Evolutionary conservation across 2,888 invertebrate species (phyloP).

Genomic region (Leucoma salicis): DNA sequence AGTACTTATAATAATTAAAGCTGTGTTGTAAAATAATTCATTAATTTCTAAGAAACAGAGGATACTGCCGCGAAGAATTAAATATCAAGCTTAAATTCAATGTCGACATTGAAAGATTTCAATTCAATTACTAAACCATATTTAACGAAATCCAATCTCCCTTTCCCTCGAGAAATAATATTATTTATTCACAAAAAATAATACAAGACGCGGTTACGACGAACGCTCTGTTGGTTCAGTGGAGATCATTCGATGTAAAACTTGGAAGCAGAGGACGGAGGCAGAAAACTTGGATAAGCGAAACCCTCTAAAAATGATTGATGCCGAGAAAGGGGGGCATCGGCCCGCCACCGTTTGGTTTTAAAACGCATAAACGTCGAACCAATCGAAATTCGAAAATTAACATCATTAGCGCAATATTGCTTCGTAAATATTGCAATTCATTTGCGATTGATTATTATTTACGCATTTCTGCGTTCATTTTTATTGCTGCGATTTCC

Average conservation of each 20-base stretch:
- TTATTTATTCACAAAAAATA: conserved; percentile 82
- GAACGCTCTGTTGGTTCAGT: conserved; percentile 77
- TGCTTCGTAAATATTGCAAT: conserved; percentile 49
- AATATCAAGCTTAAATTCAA: conserved; percentile 79
- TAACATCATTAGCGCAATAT: conserved; percentile 77
- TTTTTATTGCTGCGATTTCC: conserved; percentile 21
- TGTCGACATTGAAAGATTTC: conserved; percentile 82
- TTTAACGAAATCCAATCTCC: conserved; percentile 82
- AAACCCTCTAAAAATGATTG: conserved; percentile 83
- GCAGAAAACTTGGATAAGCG: conserved; percentile 80
- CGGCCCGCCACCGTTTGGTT: conserved; percentile 55
- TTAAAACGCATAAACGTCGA: conserved; percentile 81
- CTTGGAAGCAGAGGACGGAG: conserved; percentile 67
- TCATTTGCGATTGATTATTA: conserved; percentile 64
- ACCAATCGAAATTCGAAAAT: conserved; percentile 70
- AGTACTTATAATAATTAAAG: neutral
- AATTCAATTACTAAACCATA: conserved; percentile 83
- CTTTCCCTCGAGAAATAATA: conserved; percentile 79
- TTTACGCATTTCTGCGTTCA: conserved; percentile 55
- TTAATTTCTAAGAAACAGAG: conserved; percentile 68
- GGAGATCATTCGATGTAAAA: conserved; percentile 79
- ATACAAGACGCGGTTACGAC: conserved; percentile 76
- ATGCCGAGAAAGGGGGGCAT: conserved; percentile 68
- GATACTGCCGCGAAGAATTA: conserved; percentile 67
- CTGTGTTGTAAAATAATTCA: conserved; percentile 51